These are phyloP conservation scores for Motacilla alba DNA, from an alignment of 2,113 vertebrate genomes.

Conservation along the genomic window DNA sequence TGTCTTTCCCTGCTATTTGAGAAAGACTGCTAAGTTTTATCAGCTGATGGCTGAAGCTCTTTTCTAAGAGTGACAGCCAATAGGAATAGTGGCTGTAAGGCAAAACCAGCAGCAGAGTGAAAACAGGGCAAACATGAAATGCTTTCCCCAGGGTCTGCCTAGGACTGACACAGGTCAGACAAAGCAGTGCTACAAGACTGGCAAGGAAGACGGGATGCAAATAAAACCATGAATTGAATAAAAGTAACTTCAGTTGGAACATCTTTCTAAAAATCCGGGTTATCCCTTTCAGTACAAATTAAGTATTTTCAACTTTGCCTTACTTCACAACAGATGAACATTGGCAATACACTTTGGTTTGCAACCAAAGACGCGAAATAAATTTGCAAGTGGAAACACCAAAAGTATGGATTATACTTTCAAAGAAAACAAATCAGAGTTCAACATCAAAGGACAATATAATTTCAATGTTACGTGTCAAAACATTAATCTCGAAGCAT, in stretches of 20 bases:
- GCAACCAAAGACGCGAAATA: not conserved
- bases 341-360: not conserved
- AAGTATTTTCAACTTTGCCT: not conserved
- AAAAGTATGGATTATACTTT: not conserved
- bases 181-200: not conserved
- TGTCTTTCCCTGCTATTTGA: not conserved
- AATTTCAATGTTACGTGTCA: not conserved
- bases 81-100: not conserved
- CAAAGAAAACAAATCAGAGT: not conserved
- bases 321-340: not conserved
- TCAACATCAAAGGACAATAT: constrained; percentile 13
- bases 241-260: not conserved
- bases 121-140: not conserved
- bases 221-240: not conserved
- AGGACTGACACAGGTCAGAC: not conserved
- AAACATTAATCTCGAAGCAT: not conserved
- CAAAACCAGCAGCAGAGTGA: not conserved
- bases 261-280: not conserved
- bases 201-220: not conserved
- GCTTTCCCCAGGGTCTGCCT: not conserved
- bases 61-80: not conserved
- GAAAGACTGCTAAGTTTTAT: not conserved
- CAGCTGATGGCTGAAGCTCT: not conserved
- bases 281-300: not conserved
- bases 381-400: not conserved